Percentiles rank a stretch among this genome's conserved stretches.
phyloP scores from a whole-genome alignment of 1,140 invertebrate species.

The Charaxes varanes region DNA sequence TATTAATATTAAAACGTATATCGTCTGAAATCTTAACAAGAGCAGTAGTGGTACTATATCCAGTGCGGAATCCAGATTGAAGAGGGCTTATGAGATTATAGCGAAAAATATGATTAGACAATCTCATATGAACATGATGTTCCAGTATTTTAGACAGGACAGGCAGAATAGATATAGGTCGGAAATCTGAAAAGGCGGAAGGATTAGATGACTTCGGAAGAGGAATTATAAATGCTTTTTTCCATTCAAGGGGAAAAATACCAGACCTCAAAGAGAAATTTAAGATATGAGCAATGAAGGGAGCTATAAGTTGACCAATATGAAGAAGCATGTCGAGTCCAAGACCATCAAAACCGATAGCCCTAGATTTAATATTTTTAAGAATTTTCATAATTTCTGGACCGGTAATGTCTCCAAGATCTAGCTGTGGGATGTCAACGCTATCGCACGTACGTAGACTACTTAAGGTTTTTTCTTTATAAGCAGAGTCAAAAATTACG shows the following conservation, averaged over 20 bases:
- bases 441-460: no score
- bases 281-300: slow-evolving; percentile 5
- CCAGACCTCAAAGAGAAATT: not conserved
- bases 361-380: not conserved
- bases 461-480: not conserved
- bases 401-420: not conserved
- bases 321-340: not conserved
- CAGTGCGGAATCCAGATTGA: slow-evolving; percentile 5
- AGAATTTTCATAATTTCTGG: not conserved
- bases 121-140: not conserved
- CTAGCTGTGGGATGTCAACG: not conserved
- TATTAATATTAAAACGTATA: not conserved
- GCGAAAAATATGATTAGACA: not conserved
- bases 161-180: slow-evolving; percentile 6
- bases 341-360: not conserved
- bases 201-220: slow-evolving; percentile 4
- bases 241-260: not conserved
- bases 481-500: not conserved
- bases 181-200: not conserved
- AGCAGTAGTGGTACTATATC: not conserved
- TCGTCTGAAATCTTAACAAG: no score
- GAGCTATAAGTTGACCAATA: not conserved
- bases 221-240: not conserved
- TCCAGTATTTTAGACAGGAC: slow-evolving; percentile 5
- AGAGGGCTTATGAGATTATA: not conserved